These are phyloP conservation scores for Drosophila willistoni DNA, from an alignment of 1,140 invertebrate genomes.

Conservation along the genomic window DNA sequence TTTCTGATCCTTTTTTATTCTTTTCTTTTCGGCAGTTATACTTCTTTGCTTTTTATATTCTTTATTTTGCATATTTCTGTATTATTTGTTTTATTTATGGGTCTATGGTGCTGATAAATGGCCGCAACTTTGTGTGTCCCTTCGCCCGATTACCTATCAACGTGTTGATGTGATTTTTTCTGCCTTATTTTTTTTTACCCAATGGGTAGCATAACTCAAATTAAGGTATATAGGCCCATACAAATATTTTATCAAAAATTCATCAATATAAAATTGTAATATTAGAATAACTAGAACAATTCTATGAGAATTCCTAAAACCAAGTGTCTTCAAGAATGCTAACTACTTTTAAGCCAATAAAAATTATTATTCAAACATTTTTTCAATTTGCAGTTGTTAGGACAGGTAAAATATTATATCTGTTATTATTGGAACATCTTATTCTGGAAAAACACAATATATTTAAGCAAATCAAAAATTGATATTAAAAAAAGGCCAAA, in stretches of 20 bases:
- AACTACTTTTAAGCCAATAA: too few species aligned
- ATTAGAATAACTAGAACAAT: too few species aligned
- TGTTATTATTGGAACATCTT: too few species aligned
- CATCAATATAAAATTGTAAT: too few species aligned
- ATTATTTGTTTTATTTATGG: constrained; percentile 81
- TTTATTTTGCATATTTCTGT: constrained; percentile 77
- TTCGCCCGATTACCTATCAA: constrained; percentile 56
- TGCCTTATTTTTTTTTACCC: background rate
- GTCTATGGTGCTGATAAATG: constrained; percentile 73
- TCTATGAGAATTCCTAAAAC: too few species aligned
- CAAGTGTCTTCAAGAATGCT: too few species aligned
- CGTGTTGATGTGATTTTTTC: constrained; percentile 76
- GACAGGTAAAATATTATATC: too few species aligned
- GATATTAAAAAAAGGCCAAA: too few species aligned
- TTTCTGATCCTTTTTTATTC: constrained; percentile 35
- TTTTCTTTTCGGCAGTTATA: constrained; percentile 20
- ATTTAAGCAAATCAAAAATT: too few species aligned
- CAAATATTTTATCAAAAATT: background rate
- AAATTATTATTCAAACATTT: too few species aligned
- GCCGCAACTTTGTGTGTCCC: constrained; percentile 43
- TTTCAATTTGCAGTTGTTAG: too few species aligned
- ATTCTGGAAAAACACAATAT: too few species aligned
- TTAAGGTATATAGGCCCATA: background rate
- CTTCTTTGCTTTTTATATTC: constrained; percentile 61
- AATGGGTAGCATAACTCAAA: background rate